phyloP scores from a whole-genome alignment of 2,888 invertebrate species.

The Lypha dubia region DNA sequence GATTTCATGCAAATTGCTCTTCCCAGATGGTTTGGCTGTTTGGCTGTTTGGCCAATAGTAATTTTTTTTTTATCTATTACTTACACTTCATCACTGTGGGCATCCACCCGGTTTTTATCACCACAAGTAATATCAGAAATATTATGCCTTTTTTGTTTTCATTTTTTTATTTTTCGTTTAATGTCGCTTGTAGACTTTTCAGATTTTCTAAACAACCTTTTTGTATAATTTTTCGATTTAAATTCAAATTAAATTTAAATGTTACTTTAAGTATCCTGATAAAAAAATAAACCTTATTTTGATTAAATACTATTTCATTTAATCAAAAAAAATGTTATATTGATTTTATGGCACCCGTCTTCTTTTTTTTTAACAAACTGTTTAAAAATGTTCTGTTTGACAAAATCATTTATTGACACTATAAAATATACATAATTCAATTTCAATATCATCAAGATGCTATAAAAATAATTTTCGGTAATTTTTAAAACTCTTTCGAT shows the following conservation, averaged over 20 bases:
- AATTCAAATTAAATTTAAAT: slow-evolving; percentile 11
- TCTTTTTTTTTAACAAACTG: not conserved
- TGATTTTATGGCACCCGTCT: not conserved
- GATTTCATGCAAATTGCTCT: too few relatives aligned
- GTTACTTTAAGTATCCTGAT: not conserved
- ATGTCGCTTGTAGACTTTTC: not conserved
- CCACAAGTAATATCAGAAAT: not conserved
- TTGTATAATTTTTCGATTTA: slow-evolving; percentile 20
- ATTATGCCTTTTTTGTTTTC: not conserved
- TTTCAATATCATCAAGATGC: slow-evolving; percentile 13
- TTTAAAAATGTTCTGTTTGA: slow-evolving; percentile 13
- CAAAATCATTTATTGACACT: slow-evolving; percentile 42
- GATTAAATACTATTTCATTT: not conserved
- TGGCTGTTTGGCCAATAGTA: not conserved
- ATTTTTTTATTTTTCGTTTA: not conserved
- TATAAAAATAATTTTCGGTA: slow-evolving; percentile 31
- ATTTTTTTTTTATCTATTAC: not conserved
- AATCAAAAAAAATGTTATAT: not conserved
- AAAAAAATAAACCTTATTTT: not conserved
- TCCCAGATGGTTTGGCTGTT: not conserved
- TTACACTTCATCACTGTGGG: not conserved
- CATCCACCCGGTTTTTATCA: not conserved
- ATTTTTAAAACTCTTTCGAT: slow-evolving; percentile 34
- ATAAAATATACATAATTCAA: slow-evolving; percentile 52
- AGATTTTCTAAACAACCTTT: not conserved